phyloP scores from a whole-genome alignment of 2,113 vertebrate genomes.

The Zosterops borbonicus region DNA sequence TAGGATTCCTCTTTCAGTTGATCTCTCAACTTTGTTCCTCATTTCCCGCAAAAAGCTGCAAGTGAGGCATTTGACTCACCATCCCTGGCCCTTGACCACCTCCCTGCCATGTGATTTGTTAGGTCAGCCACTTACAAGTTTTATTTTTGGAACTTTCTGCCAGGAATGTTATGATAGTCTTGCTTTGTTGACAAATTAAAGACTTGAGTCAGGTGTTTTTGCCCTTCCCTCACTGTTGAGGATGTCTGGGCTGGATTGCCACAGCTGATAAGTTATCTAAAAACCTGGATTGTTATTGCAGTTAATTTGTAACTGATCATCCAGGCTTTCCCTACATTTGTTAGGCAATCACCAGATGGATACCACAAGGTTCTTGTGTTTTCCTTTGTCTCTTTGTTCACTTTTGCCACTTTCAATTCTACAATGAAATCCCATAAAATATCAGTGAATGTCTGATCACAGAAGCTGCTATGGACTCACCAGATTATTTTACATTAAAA shows the following conservation, averaged over 20 bases:
- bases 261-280: not conserved
- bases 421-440: not conserved
- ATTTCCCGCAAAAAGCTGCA: not conserved
- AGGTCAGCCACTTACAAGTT: not conserved
- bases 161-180: not conserved
- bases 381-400: not conserved
- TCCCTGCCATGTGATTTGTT: not conserved
- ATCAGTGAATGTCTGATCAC: not conserved
- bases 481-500: rapidly evolving
- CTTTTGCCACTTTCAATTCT: not conserved
- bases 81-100: not conserved
- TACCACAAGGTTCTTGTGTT: rapidly evolving
- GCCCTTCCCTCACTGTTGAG: rapidly evolving
- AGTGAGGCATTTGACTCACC: not conserved
- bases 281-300: not conserved
- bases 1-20: not conserved
- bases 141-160: not conserved
- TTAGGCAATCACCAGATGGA: not conserved
- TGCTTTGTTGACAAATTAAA: not conserved
- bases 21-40: not conserved
- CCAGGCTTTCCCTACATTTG: not conserved
- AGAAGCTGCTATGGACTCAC: not conserved
- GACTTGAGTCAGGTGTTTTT: not conserved
- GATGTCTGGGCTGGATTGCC: not conserved
- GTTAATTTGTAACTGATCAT: not conserved